phyloP scores from a whole-genome alignment of 2,797 vertebrate genomes.

The Lerista edwardsae region DNA sequence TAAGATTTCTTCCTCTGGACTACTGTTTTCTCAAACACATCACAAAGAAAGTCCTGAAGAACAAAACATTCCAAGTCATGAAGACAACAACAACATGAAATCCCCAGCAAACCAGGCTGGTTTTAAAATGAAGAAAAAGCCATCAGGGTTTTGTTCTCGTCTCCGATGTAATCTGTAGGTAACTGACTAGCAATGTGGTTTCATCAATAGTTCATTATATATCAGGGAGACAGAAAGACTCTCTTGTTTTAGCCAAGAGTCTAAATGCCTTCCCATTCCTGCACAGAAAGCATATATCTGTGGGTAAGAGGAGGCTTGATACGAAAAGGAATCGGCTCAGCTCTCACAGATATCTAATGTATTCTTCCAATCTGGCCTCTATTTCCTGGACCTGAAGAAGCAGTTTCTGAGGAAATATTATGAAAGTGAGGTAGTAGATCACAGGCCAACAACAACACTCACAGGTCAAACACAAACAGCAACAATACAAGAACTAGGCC shows the following conservation, averaged over 20 bases:
- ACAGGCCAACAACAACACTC: background rate
- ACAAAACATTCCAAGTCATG: background rate
- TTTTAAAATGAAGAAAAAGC: background rate
- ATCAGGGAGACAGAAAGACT: background rate
- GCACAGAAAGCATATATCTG: too few relatives aligned
- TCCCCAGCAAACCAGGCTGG: background rate
- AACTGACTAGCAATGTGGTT: background rate
- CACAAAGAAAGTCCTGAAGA: background rate
- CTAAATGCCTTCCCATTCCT: background rate
- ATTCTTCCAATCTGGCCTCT: background rate
- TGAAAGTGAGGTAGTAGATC: background rate
- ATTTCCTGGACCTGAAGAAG: background rate
- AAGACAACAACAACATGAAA: background rate
- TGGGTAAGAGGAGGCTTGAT: background rate
- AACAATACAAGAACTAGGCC: too few relatives aligned
- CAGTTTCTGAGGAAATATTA: background rate
- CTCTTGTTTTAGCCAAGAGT: background rate
- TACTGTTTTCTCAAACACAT: constrained; percentile 19
- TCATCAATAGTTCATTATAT: background rate
- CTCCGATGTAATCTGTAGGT: background rate
- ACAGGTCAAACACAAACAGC: background rate
- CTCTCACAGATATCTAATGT: background rate
- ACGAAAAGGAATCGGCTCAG: background rate
- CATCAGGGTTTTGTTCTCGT: background rate
- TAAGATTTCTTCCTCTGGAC: background rate